Base-by-base conservation (phyloP, 2,888 invertebrate species). In the Elysia crispata region DNA sequence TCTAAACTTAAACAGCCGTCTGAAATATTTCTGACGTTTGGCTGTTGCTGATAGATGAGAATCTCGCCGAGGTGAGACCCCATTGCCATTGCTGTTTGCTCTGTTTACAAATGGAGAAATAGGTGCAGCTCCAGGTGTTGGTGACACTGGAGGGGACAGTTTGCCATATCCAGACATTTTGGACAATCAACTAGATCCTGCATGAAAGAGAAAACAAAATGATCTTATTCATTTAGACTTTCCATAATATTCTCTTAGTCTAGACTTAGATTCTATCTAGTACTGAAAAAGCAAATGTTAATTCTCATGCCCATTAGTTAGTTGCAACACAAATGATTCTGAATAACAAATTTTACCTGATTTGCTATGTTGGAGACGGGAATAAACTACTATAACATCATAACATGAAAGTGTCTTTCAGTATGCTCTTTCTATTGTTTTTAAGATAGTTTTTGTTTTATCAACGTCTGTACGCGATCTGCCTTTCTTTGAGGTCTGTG, bases 1-100 rank as follows among this genome's bases (percentile, higher is more conserved):
- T 89, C 96, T 95, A 91, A 98, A 97, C 92, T 97, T 96, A 81
- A 91, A 86, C 30, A 92, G 81, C 23, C 91, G 94, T 85, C 96
- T 93, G 76, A 98, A 93, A 92, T 97, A 91, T 83, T 91, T 91
- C 62, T 88, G 87, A 83, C 91, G 83, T 79, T 98, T 97, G 66
- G 96, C 95, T 64, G 97, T 95, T 1, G 97, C 97, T 80, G 96
- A 95, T 15, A 89, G 86, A 73, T 88, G 85, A n/a, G 85, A 82
- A 64, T 89, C 88, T 64, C 84, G 82, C 66, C 77, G 84, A 1
- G 70, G 57, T n/a, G 54, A 25, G 30, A 49, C 18, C 20, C 72
- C 62, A 28, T 30, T 82, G 60, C 80, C 79, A 77, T 81, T 80
- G 64, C 78, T 78, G 62, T 80, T 82, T 18, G 82, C 50, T 80